Base-by-base conservation (phyloP, 2,888 invertebrate genomes). In the Himalopsyche tibetana region DNA sequence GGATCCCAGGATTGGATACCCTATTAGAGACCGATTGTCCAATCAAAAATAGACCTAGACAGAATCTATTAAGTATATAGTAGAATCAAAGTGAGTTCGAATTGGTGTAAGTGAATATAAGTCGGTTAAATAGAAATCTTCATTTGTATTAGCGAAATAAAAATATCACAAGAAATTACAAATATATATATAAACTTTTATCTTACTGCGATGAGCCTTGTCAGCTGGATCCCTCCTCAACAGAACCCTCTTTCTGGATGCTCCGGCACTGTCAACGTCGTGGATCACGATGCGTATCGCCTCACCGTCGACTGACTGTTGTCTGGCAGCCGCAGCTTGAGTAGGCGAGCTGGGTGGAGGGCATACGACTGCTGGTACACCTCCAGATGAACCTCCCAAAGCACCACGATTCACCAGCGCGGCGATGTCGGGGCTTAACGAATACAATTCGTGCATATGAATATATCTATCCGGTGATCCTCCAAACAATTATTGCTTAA, bases 221-320 rank as follows among this genome's bases (percentile, higher is more conserved):
- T 97, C 97, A 74, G 95, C 94, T 55, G 97, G 96, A 92, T 97
- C 97, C 88, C 96, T 94, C 84, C 96, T 94, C 84, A 97, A 92
- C 15, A 95, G 93, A 84, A 97, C 96, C 89, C 97, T 94, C 87
- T 96, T 94, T 89, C 96, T 96, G 89, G 94, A 93, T 89, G 94
- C 92, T 87, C 94, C 92, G 63, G 94, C 95, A 87, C 96, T 96
- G 91, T 98, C 98, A 17, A 98, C 98, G 91, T 98, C 98, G 90
- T 98, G 97, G 90, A 98, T 98, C 89, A 98, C 97, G 89, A 98
- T 98, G 91, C 97, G 96, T 90, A 98, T 98, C 89, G 97, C 97
- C 91, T 98, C 98, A 1, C 98, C 98, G 90, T 98, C 98, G 87
- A 96, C 96, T 36, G 97, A 97, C 90, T 97, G 96, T 90, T 98